These are phyloP conservation scores for Lutraria lutraria DNA, from an alignment of 2,888 invertebrate species.

Conservation along the genomic window DNA sequence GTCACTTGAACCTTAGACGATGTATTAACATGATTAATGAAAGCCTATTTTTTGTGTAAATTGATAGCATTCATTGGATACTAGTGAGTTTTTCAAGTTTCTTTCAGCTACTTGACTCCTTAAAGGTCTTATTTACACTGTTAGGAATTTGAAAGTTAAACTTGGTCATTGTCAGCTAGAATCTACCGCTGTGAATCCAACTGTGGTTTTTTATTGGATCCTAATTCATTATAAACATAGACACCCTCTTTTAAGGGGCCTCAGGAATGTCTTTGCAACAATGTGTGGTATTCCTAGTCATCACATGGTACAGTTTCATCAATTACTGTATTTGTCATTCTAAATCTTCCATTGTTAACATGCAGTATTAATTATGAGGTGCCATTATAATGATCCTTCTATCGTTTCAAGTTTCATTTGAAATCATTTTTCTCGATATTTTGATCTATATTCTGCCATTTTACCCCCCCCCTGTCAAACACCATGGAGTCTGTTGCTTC, in stretches of 20 bases:
- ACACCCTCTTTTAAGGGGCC: not conserved
- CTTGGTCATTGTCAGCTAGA: not conserved
- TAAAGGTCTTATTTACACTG: conserved; percentile 3
- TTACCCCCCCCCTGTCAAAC: too few species aligned
- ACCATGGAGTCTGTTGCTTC: too few species aligned
- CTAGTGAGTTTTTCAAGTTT: not conserved
- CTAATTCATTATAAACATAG: conserved; percentile 2
- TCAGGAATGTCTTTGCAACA: not conserved
- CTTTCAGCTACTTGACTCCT: conserved; percentile 16
- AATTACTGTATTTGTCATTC: not conserved
- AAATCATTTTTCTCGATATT: too few species aligned
- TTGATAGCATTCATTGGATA: not conserved
- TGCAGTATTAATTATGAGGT: conserved; percentile 7
- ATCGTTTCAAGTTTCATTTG: not conserved
- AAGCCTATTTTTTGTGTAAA: conserved; percentile 1
- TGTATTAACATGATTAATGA: conserved; percentile 27
- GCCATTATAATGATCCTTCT: not conserved
- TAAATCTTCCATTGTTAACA: not conserved
- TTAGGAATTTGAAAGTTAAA: conserved; percentile 18
- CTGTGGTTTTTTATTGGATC: not conserved
- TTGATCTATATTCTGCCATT: too few species aligned
- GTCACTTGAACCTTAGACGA: not conserved
- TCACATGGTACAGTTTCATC: not conserved
- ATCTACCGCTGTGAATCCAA: not conserved
- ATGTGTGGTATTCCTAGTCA: not conserved